Conservation (phyloP, 2,113 vertebrate genomes). For the Arenaria interpres region DNA sequence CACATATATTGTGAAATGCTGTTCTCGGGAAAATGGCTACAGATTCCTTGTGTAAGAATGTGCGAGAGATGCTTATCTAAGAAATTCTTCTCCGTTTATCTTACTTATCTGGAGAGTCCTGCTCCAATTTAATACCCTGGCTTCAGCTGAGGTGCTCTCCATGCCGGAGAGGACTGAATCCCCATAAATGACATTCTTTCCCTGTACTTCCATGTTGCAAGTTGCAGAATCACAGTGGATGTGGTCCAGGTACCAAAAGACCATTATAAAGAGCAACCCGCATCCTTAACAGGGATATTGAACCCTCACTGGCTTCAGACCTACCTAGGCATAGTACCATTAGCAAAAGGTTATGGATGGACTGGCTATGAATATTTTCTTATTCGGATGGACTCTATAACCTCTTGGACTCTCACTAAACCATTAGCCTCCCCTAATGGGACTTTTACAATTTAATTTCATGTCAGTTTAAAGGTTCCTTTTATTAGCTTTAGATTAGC, state of each 20-base stretch:
- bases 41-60: not conserved
- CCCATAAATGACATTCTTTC: not conserved
- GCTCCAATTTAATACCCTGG: not conserved
- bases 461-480: not conserved
- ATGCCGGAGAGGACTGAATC: not conserved
- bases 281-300: not conserved
- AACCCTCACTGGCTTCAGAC: not conserved
- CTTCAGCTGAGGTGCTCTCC: not conserved
- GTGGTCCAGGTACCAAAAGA: not conserved
- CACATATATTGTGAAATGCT: not conserved
- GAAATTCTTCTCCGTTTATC: not conserved
- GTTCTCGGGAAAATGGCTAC: not conserved
- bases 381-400: not conserved
- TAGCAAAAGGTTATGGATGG: not conserved
- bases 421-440: not conserved
- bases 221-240: not conserved
- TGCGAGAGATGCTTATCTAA: not conserved
- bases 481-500: not conserved
- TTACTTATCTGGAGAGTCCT: not conserved
- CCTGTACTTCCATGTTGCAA: not conserved
- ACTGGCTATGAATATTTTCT: not conserved
- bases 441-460: not conserved
- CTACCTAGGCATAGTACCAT: not conserved
- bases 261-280: not conserved
- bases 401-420: not conserved